phyloP scores from a whole-genome alignment of 2,797 vertebrate genomes.

The Leptoclinus maculatus region DNA sequence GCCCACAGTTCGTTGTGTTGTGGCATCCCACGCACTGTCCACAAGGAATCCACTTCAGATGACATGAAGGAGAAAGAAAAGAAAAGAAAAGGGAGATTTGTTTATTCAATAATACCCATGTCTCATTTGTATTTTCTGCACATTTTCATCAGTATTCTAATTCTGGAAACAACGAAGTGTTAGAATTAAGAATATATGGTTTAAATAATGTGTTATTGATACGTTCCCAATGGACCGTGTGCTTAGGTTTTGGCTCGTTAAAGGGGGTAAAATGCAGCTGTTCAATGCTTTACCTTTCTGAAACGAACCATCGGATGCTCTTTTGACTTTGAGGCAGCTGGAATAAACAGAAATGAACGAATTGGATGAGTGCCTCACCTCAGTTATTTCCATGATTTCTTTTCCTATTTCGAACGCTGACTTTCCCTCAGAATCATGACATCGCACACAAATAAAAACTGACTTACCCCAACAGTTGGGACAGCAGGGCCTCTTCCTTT shows the following conservation, averaged over 20 bases:
- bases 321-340: slow-evolving; percentile 69
- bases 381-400: too few species aligned
- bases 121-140: neutral
- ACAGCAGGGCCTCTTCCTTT: slow-evolving; percentile 80
- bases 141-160: neutral
- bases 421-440: neutral
- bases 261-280: neutral
- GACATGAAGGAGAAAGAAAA: neutral
- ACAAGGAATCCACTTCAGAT: slow-evolving; percentile 88
- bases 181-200: neutral
- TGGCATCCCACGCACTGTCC: slow-evolving; percentile 89
- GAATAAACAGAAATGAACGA: slow-evolving; percentile 2
- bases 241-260: neutral
- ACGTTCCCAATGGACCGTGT: neutral
- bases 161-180: neutral
- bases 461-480: slow-evolving; percentile 82
- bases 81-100: neutral
- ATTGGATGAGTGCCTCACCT: neutral
- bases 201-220: neutral
- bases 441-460: neutral
- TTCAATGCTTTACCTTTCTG: slow-evolving; percentile 78
- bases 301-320: slow-evolving; percentile 80
- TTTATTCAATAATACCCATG: neutral
- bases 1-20: slow-evolving; percentile 87
- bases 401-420: neutral